These are phyloP conservation scores for Lepidocyrtinus sp. DNA, from an alignment of 2,888 invertebrate genomes.

Conservation along the genomic window DNA sequence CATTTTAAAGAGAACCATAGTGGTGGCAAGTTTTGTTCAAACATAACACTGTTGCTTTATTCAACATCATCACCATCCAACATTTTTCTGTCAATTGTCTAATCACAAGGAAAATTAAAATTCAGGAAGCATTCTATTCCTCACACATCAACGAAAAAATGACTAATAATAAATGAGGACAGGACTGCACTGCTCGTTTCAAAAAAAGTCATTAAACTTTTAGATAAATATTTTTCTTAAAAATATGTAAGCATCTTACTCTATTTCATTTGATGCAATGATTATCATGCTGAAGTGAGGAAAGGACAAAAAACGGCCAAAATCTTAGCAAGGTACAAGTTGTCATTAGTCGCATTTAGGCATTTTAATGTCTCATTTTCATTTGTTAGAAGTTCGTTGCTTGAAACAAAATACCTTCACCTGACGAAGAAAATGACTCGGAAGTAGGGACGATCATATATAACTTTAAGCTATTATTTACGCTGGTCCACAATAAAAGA, in stretches of 20 bases:
- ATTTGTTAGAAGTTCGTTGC: background rate
- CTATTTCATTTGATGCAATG: background rate
- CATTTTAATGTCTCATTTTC: background rate
- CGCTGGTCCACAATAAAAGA: too few relatives aligned
- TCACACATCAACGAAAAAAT: constrained; percentile 10
- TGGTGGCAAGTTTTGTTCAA: too few relatives aligned
- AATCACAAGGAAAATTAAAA: constrained; percentile 40
- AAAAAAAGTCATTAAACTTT: constrained; percentile 48
- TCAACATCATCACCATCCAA: too few relatives aligned
- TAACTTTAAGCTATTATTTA: too few relatives aligned
- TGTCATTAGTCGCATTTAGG: background rate
- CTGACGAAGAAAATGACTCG: background rate
- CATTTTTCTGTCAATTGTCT: constrained; percentile 3
- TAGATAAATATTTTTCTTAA: background rate
- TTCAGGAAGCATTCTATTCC: constrained; percentile 48
- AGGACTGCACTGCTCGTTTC: background rate
- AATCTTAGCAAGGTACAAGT: too few relatives aligned
- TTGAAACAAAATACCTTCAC: background rate
- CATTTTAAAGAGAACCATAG: background rate
- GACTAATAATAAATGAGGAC: background rate
- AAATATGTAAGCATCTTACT: background rate
- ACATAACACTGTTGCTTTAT: background rate
- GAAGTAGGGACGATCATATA: too few relatives aligned
- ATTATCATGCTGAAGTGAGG: background rate
- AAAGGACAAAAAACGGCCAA: background rate